Base-by-base conservation (phyloP, 1,140 invertebrate genomes). In the Drosophila teissieri region DNA sequence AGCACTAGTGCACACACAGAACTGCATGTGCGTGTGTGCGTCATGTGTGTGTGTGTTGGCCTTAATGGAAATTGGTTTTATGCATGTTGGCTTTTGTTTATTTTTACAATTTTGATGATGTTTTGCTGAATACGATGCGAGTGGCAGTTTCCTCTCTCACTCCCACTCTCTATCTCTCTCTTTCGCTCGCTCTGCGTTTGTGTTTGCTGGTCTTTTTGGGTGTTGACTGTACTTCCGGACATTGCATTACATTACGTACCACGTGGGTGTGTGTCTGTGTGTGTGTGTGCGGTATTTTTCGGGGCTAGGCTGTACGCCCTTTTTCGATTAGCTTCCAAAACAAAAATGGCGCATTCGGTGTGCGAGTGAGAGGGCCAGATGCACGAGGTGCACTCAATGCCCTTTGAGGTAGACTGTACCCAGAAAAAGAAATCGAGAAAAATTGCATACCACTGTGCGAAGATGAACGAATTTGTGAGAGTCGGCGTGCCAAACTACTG, bases 51-150 rank as follows among this genome's bases (percentile, higher is more conserved):
- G 81, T 70, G 74, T 82, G 51, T 78, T 52, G 51, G 84, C 55
- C 84, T 76, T 89, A 89, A 89, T 89, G 84, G 84, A 89, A 89
- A 89, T 89, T 89, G 84, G 84, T 89, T 89, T 89, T 89, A 84
- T 89, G 84, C 84, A 89, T 89, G 84, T 90, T 89, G 80, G 77
- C 80, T 84, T 89, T 89, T 89, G 85, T 89, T 89, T 89, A 84
- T 89, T 89, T 89, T 89, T 89, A 89, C 85, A 90, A 90, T 89
- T 89, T 89, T 89, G 85, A 83, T 89, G 85, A 89, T 88, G 85
- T 89, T 89, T 88, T 89, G 80, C 76, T 84, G 78, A 89, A 89
- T 89, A 84, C 80, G 79, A 89, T 89, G 84, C 84, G 80, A 84
- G 64, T 82, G 78, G 78, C 82, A 85, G 73, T 73, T 63, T n/a